Percentiles rank a stretch among this genome's conserved stretches.
Evolutionary conservation across 2,888 invertebrate species (phyloP).

Genomic region (Cremastinae sp.): DNA sequence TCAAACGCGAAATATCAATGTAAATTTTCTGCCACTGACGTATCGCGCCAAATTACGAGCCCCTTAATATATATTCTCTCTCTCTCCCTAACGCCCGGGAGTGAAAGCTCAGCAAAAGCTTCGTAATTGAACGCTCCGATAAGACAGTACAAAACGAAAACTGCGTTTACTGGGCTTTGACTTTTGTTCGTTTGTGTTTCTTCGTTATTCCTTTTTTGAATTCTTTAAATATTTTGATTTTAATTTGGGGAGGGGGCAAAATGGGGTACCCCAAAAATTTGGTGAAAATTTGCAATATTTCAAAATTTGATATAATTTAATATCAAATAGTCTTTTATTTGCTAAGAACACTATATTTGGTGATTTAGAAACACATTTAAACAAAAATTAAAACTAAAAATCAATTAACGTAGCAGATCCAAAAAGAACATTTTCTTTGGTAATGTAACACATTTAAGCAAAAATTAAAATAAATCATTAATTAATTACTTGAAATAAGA

Average conservation of each 20-base stretch:
- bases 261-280: not conserved
- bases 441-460: no score
- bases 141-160: constrained; percentile 25
- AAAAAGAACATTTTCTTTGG: no score
- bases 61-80: not conserved
- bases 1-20: constrained; percentile 61
- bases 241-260: not conserved
- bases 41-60: constrained; percentile 20
- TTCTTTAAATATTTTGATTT: not conserved
- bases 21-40: constrained; percentile 40
- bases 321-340: no score
- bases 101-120: constrained; percentile 51
- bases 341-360: no score
- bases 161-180: no score
- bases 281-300: no score
- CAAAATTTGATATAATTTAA: no score
- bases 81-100: not conserved
- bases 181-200: constrained; percentile 6
- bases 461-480: no score
- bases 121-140: constrained; percentile 55
- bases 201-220: not conserved
- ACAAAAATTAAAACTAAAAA: no score
- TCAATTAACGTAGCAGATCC: no score
- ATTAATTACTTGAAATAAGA: no score
- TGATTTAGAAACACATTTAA: no score